Conservation (phyloP, 2,888 invertebrate species). For the Apamea monoglypha region DNA sequence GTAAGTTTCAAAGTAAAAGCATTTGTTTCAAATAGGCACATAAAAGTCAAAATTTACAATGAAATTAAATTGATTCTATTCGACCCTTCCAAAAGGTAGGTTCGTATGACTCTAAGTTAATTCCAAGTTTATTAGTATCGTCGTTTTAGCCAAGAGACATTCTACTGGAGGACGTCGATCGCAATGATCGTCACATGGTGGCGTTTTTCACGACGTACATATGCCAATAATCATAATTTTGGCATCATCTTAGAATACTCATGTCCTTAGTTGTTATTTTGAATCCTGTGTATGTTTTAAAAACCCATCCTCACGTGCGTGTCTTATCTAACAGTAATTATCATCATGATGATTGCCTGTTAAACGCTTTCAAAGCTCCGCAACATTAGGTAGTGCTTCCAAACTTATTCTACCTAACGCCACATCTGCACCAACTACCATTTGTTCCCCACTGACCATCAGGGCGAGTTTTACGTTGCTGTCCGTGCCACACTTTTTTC, state of each 20-base stretch:
- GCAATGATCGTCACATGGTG: neutral
- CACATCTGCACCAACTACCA: conserved; percentile 50
- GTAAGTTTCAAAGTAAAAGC: neutral
- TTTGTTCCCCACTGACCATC: conserved; percentile 68
- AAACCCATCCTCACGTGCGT: neutral
- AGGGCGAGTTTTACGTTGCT: conserved; percentile 74
- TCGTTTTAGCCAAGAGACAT: neutral
- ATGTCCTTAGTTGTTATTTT: neutral
- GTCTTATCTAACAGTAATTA: neutral
- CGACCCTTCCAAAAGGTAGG: neutral
- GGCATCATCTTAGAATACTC: neutral
- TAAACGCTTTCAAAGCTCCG: neutral
- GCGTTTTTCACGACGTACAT: neutral
- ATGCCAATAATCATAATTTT: neutral
- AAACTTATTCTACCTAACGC: conserved; percentile 44
- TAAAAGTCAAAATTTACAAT: neutral
- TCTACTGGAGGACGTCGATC: too few species aligned
- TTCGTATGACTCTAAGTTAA: too few species aligned
- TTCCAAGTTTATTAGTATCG: neutral
- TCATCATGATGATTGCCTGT: too few species aligned
- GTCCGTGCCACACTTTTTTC: conserved; percentile 71
- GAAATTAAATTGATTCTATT: neutral
- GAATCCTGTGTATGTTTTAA: neutral
- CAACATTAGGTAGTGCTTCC: neutral
- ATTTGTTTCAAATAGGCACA: neutral